Percentiles rank a stretch among this genome's conserved stretches.
Evolutionary conservation across 2,113 vertebrate genomes (phyloP).

Genomic region (Gnathonemus echidnorhynchus): DNA sequence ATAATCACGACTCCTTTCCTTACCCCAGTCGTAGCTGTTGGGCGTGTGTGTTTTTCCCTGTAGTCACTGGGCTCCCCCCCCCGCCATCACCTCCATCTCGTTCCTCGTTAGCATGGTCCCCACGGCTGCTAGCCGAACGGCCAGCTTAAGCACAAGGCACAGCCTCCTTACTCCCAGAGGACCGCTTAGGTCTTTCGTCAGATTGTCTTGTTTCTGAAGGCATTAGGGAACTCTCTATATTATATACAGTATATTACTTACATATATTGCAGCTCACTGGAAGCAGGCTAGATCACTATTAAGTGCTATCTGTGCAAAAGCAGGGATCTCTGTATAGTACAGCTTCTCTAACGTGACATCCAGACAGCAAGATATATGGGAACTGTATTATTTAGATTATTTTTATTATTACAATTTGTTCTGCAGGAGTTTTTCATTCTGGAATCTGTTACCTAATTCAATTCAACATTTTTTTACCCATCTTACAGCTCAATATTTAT

Average conservation of each 20-base stretch:
- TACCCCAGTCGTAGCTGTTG: background rate
- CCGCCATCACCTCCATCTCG: background rate
- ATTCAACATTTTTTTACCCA: background rate
- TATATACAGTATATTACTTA: background rate
- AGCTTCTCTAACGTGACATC: background rate
- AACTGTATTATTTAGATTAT: background rate
- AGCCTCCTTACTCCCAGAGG: background rate
- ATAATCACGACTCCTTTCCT: background rate
- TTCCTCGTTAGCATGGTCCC: background rate
- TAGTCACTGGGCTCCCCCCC: background rate
- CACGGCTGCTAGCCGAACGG: background rate
- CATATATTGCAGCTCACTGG: background rate
- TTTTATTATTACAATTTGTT: background rate
- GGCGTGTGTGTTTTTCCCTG: background rate
- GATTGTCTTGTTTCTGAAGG: background rate
- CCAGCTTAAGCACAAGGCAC: background rate
- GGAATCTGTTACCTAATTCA: background rate
- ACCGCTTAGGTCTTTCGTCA: background rate
- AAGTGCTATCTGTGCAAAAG: background rate
- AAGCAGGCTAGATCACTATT: background rate
- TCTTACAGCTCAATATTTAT: background rate
- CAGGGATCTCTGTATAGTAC: background rate
- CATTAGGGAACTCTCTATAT: background rate
- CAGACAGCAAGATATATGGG: background rate
- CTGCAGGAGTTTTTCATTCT: background rate